A percentile compares a stretch with the other conserved stretches of the same genome.
Evolutionary conservation across 2,797 vertebrate genomes (phyloP).

Genomic region (Scarus forsteni): DNA sequence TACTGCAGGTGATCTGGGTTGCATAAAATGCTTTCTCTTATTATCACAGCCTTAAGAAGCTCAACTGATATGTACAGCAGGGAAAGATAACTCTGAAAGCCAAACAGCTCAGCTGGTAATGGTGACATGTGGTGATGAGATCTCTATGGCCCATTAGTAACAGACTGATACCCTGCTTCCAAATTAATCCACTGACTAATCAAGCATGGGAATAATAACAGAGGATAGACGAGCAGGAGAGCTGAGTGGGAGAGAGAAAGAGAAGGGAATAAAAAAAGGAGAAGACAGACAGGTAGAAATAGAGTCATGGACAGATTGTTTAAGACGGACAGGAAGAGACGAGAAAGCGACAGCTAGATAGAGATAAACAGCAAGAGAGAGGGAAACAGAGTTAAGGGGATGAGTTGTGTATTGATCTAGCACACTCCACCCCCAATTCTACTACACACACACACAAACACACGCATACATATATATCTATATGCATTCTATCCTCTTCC

Average conservation of each 20-base stretch:
- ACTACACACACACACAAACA: constrained; percentile 54
- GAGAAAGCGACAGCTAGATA: constrained; percentile 39
- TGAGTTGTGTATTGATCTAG: constrained; percentile 75
- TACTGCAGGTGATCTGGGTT: constrained; percentile 31
- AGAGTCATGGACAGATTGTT: constrained; percentile 62
- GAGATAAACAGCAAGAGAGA: constrained; percentile 67
- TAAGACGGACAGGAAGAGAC: constrained; percentile 64
- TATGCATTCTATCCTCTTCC: constrained; percentile 57
- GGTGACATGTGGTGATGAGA: constrained; percentile 80
- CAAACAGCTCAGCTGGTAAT: constrained; percentile 79
- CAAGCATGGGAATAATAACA: constrained; percentile 82
- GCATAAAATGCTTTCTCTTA: constrained; percentile 36
- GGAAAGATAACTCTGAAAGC: constrained; percentile 70
- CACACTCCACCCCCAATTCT: constrained; percentile 63
- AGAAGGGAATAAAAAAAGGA: constrained; percentile 42
- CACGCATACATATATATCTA: constrained; percentile 13
- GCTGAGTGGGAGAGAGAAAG: constrained; percentile 37
- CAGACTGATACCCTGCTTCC: constrained; percentile 83
- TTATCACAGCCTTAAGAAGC: constrained; percentile 44
- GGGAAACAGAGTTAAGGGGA: constrained; percentile 64
- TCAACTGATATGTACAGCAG: constrained; percentile 40
- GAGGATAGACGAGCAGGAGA: constrained; percentile 63
- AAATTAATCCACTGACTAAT: constrained; percentile 86
- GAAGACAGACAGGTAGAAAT: constrained; percentile 66
- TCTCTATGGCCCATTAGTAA: constrained; percentile 84